Evolutionary conservation across 2,113 vertebrate genomes (phyloP), one percentile per base, ranked within the genome.

Genomic region (Haplochromis vanheusdeni): DNA sequence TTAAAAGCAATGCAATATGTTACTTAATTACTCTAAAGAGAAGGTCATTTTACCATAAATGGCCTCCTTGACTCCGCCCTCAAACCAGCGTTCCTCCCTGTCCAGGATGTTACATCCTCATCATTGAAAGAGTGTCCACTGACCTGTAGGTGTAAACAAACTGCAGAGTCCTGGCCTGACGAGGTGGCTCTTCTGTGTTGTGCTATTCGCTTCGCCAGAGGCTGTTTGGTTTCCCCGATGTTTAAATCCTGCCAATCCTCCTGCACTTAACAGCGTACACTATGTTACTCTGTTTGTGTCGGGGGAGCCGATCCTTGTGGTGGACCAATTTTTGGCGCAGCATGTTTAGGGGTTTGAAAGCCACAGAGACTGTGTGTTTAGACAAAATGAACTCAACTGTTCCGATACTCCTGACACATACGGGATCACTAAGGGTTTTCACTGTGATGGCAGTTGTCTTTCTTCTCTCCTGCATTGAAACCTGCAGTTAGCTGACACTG

Each of bases 141-240:
- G 0, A 0, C 28, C 58, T 35, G 58, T 19, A 62, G 58, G 16
- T 62, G 28, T 62, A 4, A 62, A 60, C 0, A 31, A 0, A 62
- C 5, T 62, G 28, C 0, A 0, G 58, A 19, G 58, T 62, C 58
- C 28, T 62, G 58, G 58, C 28, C 56, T 60, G 56, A 6, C 0
- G 2, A 60, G 56, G 14, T 60, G 0, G 28, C 56, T 17, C 26
- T 60, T 17, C 55, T 17, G 14, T 31, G 26, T 9, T 60, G 1
- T 31, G 26, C 26, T 1, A 60, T 0, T 2, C 1, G 0, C 26
- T 60, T 60, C 5, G 0, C 14, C 14, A 58, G 0, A 58, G 14
- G 26, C 31, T 58, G 26, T 58, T 58, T 58, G 26, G 26, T 58
- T 58, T 58, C 56, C 8, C 26, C 8, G 5, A 58, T 31, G 14